phyloP scores from a whole-genome alignment of 1,140 invertebrate genomes.

The Hydropsyche tenuis region DNA sequence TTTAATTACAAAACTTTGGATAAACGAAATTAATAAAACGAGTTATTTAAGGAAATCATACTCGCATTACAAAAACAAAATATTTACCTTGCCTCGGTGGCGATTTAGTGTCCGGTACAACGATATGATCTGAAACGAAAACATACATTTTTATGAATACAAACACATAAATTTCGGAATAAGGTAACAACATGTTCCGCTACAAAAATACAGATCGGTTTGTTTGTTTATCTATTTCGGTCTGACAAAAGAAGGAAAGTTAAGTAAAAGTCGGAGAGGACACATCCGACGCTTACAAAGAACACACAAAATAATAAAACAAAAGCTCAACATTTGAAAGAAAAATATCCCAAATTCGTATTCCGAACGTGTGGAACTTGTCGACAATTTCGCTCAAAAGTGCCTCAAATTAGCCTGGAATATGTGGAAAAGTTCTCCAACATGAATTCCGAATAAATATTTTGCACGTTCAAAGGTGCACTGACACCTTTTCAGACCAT shows the following conservation, averaged over 20 bases:
- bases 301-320: slow-evolving; percentile 16
- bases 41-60: not conserved
- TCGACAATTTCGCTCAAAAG: too few species aligned
- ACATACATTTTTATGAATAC: slow-evolving; percentile 16
- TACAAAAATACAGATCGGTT: slow-evolving; percentile 1
- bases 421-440: too few species aligned
- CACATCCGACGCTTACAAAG: slow-evolving; percentile 1
- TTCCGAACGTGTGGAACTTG: not conserved
- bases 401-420: too few species aligned
- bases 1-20: not conserved
- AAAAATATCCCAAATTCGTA: slow-evolving; percentile 4
- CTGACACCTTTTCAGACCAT: not conserved
- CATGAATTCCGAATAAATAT: not conserved
- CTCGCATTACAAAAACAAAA: too few species aligned
- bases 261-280: slow-evolving; percentile 11
- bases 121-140: slow-evolving; percentile 36
- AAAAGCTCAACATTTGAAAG: not conserved
- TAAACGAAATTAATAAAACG: not conserved
- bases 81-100: slow-evolving; percentile 28
- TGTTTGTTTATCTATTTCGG: not conserved
- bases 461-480: slow-evolving; percentile 5
- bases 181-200: not conserved
- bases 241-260: not conserved
- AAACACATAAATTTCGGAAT: slow-evolving; percentile 1
- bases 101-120: slow-evolving; percentile 30